Evolutionary conservation across 1,140 invertebrate genomes (phyloP), one percentile per base, ranked within the genome.

Genomic region (Ceratosolen solmsi): DNA sequence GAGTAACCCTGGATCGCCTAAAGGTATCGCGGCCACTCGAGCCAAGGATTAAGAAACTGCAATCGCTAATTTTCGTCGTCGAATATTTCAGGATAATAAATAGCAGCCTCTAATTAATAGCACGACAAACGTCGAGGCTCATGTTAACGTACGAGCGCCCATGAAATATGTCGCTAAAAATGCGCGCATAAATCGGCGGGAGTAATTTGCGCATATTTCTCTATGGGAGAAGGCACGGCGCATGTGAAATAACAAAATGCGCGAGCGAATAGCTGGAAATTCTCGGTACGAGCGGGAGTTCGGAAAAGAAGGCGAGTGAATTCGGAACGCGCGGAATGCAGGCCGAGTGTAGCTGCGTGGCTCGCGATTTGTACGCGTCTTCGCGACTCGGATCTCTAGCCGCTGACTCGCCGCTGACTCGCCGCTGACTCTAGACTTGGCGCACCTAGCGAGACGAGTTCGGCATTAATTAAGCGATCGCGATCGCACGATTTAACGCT

Each of bases 301-400:
- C 1, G 70, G 22, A 65, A 60, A 78, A 70, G 36, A 65, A 58
- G 68, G 20, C 74, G 11, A 30, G 54, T 84, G 83, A 86, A 86
- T 86, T 86, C 74, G 84, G 80, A 83, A 80, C 83, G 72, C 80
- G 71, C 79, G 82, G 80, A 82, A 84, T 85, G 84, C 65, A 82
- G 41, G 56, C 2, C 75, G 82, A 58, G 83, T 83, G 80, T 82
- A 72, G 70, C 56, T 25, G 75, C 75, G 33, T n/a, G 38, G 63
- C 84, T 54, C 82, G 54, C 72, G 80, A 83, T 83, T 85, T 79
- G 76, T 82, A 83, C 74, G 75, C 80, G 82, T 78, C 63, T 25
- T 51, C 41, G 71, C 79, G 72, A 33, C 65, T 46, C 71, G 51
- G 46, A 33, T 38, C 49, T 65, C 71, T 81, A 71, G 56, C 27